Percentiles rank a stretch among this genome's conserved stretches.
These are phyloP conservation scores for Darevskia nairensis DNA, from an alignment of 2,797 vertebrate genomes.

Conservation along the genomic window DNA sequence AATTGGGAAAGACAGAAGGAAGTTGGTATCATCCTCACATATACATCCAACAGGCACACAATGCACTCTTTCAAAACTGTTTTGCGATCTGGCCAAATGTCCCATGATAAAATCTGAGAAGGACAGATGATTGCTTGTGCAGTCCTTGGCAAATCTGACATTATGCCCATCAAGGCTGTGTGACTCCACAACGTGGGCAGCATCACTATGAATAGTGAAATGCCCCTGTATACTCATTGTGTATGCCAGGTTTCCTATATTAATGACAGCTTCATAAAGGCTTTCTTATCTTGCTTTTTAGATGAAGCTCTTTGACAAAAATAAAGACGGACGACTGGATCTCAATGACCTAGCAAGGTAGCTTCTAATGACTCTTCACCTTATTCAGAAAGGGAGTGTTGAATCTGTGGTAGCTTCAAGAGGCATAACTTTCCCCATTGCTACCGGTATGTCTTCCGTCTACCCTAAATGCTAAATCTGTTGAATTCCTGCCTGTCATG, in stretches of 20 bases:
- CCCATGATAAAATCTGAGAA: neutral
- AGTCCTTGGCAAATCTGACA: neutral
- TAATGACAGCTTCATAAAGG: neutral
- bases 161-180: too few relatives aligned
- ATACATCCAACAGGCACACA: neutral
- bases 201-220: neutral
- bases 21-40: neutral
- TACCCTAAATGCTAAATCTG: neutral
- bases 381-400: conserved; percentile 17
- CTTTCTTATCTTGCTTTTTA: conserved; percentile 71
- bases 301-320: conserved; percentile 99
- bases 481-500: neutral
- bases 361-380: conserved; percentile 12
- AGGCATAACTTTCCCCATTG: neutral
- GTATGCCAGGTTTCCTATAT: neutral
- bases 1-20: neutral
- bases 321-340: conserved; percentile 94
- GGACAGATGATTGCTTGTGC: neutral
- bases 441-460: too few relatives aligned
- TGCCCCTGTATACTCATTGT: neutral
- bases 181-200: neutral
- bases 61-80: neutral
- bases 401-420: neutral
- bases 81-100: neutral
- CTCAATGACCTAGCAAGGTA: conserved; percentile 95